A percentile compares a stretch with the other conserved stretches of the same genome.
Evolutionary conservation across 53 echinoderm and acorn worm genomes (phyloP).

Genomic region (Mesocentrotus franciscanus): DNA sequence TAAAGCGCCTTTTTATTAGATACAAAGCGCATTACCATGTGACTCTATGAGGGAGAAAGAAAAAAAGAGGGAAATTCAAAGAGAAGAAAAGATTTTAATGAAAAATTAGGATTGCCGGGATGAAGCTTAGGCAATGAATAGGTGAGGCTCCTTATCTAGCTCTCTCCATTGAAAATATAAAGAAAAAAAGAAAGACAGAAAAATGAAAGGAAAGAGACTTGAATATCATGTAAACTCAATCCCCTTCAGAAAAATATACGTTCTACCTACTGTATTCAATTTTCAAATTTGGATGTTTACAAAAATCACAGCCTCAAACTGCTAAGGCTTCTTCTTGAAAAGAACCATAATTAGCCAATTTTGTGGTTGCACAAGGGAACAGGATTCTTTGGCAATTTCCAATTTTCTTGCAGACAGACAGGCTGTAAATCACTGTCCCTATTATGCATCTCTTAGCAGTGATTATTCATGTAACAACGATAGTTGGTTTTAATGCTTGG

Average conservation of each 20-base stretch:
- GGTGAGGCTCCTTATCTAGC: not conserved
- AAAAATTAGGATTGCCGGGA: not conserved
- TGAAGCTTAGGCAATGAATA: not conserved
- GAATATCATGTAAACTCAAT: not conserved
- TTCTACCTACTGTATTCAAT: not conserved
- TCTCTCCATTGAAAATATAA: not conserved
- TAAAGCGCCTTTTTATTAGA: too few relatives aligned
- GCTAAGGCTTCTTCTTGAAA: conserved; percentile 6
- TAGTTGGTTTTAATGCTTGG: not conserved
- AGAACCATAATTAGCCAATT: conserved; percentile 28
- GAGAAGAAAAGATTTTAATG: not conserved
- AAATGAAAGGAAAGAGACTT: not conserved
- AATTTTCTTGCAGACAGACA: not conserved
- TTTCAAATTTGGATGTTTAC: not conserved
- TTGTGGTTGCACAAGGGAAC: not conserved
- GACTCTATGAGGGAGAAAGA: not conserved
- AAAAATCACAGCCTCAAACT: not conserved
- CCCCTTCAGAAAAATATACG: not conserved
- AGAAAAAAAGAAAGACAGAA: not conserved
- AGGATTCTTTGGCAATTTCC: conserved; percentile 5
- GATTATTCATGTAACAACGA: conserved; percentile 7
- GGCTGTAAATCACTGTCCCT: conserved; percentile 2
- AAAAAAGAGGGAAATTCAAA: not conserved
- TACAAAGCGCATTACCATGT: too few relatives aligned
- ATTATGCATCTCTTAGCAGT: not conserved